These are phyloP conservation scores for Catalaphyllia jardinei DNA, from an alignment of 64 coral and sea anemone species.

Conservation along the genomic window DNA sequence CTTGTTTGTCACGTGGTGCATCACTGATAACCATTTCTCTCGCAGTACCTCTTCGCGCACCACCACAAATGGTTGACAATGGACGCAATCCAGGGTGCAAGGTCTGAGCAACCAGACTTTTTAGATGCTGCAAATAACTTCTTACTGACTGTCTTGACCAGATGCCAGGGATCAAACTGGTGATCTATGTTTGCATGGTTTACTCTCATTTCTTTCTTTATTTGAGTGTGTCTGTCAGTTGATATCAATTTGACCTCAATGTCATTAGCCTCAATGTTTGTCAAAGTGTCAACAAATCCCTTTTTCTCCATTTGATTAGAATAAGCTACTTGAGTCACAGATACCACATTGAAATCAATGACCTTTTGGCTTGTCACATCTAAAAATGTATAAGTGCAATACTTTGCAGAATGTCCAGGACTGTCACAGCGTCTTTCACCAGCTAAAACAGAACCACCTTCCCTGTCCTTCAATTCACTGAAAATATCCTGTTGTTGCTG, in stretches of 20 bases:
- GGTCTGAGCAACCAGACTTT: slow-evolving; percentile 15
- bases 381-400: slow-evolving; percentile 42
- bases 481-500: slow-evolving; percentile 18
- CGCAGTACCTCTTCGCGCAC: slow-evolving; percentile 27
- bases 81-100: slow-evolving; percentile 38
- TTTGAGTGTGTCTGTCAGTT: slow-evolving; percentile 55
- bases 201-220: slow-evolving; percentile 44
- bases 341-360: slow-evolving; percentile 42
- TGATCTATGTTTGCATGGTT: slow-evolving; percentile 41
- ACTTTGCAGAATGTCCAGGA: slow-evolving; percentile 46
- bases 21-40: slow-evolving; percentile 45
- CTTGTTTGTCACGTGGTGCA: slow-evolving; percentile 49
- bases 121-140: slow-evolving; percentile 49
- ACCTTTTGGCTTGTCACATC: slow-evolving; percentile 46
- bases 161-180: slow-evolving; percentile 63
- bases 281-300: slow-evolving; percentile 32
- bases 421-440: slow-evolving; percentile 41
- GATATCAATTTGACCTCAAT: slow-evolving; percentile 4
- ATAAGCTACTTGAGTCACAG: slow-evolving; percentile 39
- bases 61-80: slow-evolving; percentile 63
- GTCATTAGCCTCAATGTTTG: slow-evolving; percentile 28
- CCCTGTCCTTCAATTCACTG: slow-evolving; percentile 19
- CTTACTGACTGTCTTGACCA: slow-evolving; percentile 60
- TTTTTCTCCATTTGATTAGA: slow-evolving; percentile 63
- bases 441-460: slow-evolving; percentile 33